Evolutionary conservation across 2,113 vertebrate species (phyloP), one percentile per base, ranked within the genome.

Genomic region (Strix uralensis): DNA sequence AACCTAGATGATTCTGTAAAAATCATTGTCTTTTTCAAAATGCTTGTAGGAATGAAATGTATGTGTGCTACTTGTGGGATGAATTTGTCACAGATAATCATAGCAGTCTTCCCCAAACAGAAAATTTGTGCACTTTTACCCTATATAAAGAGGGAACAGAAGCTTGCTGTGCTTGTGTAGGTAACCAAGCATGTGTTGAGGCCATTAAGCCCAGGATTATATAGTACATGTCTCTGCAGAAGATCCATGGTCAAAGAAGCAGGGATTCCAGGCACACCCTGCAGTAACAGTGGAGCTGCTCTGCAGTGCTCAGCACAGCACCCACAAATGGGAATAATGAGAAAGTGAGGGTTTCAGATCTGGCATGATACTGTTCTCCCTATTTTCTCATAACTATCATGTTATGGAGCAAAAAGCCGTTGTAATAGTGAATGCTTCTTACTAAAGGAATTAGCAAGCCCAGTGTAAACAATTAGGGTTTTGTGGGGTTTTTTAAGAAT

Each of bases 271-370:
- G 51, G 32, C 4, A 2, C 9, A 18, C 3, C 6, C 10, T 54
- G 49, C 47, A 40, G 72, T 46, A 58, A 2, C 15, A 59, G 74
- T 46, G 47, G 42, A 63, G 34, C 30, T 54, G 46, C 34, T 80
- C 34, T 40, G 29, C 40, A 26, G 34, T 0, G 5, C 73, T 54
- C 23, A 15, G 34, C 47, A 8, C 29, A 32, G 40, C 38, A 2
- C 15, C 26, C 9, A 7, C 38, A 47, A 27, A 9, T 1, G 19
- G 21, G 12, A 44, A 29, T 36, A 1, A 1, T 0, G 36, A 42
- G 65, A 57, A 57, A 57, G 29, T 0, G 1, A 40, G n/a, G 5
- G 26, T 52, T 79, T 71, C 2, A 4, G 14, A 65, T 15, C 29
- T 40, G 74, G 9, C 30, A 34, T 8, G 9, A 11, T 85, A 23